Base-by-base conservation (phyloP, 2,797 vertebrate genomes). In the Hylomyscus alleni region DNA sequence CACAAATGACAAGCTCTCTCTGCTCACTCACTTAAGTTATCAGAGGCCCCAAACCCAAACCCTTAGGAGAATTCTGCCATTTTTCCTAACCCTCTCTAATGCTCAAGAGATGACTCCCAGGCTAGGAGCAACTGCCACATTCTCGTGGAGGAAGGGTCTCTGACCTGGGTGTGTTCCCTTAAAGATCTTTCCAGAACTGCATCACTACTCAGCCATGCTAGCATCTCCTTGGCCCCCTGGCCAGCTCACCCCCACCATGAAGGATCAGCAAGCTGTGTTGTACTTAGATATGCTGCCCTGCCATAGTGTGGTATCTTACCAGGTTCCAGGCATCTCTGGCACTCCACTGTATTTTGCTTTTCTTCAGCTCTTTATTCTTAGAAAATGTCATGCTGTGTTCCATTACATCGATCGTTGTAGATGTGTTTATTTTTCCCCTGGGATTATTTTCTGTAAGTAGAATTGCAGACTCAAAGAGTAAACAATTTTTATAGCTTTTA, bases 281-380 rank as follows among this genome's bases (percentile, higher is more conserved):
- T 12, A n/a, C 31, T 54, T 22, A 47, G 4, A 44, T 29, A 58
- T 0, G 11, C 0, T 0, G 4, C 15, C 2, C 0, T 6, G 3
- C 0, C 12, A 34, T 17, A 15, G 34, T 12, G 4, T n/a, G 14
- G 29, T 40, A 0, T 15, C 44, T 67, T n/a, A 7, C 7, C 3
- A 78, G 34, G 12, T 14, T 69, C n/a, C 20, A 2, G 62, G 44
- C 52, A 22, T 86, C 20, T 26, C 65, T 86, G 34, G 47, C 14
- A 86, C 44, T 69, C n/a, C 62, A 10, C 34, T 73, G 4, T 29
- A 40, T 77, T 34, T 72, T 14, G 56, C 69, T 83, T 60, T 72
- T 69, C 24, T 40, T 77, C 14, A 12, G 9, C 9, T 84, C 86
- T 91, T 83, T 77, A 76, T 40, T 90, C 1, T 50, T 56, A 40